These are phyloP conservation scores for Megalonaias nervosa DNA, from an alignment of 1,140 invertebrate species.

Conservation along the genomic window DNA sequence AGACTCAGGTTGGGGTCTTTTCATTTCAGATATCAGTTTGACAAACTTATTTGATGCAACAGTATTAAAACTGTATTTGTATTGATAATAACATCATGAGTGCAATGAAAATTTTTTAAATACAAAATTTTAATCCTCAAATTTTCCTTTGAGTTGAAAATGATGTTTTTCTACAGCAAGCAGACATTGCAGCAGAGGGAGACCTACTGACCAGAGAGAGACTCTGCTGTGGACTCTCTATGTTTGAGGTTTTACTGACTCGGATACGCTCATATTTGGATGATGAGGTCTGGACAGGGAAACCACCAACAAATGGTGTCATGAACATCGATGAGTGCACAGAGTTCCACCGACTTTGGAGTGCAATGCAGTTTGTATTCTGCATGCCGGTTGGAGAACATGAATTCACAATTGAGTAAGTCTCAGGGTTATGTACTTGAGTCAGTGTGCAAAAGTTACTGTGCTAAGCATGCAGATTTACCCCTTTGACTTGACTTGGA, in stretches of 20 bases:
- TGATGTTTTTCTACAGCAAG: slow-evolving; percentile 57
- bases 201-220: slow-evolving; percentile 97
- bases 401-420: slow-evolving; percentile 97
- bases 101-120: neutral
- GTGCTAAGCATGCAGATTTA: too few species aligned
- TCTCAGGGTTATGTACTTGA: slow-evolving; percentile 43
- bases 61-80: neutral
- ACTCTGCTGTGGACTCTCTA: slow-evolving; percentile 97
- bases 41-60: neutral
- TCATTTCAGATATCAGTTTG: too few species aligned
- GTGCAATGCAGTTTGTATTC: slow-evolving; percentile 98
- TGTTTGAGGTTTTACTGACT: slow-evolving; percentile 96
- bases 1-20: too few species aligned
- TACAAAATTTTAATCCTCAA: neutral
- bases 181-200: slow-evolving; percentile 81
- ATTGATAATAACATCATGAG: neutral
- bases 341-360: slow-evolving; percentile 99
- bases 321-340: slow-evolving; percentile 98
- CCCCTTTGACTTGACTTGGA: too few species aligned
- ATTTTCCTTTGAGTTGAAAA: neutral
- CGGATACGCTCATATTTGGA: slow-evolving; percentile 86
- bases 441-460: too few species aligned
- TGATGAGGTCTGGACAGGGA: slow-evolving; percentile 93
- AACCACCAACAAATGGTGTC: slow-evolving; percentile 88
- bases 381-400: slow-evolving; percentile 98